These are phyloP conservation scores for Metalampra italica DNA, from an alignment of 2,888 invertebrate genomes.

Conservation along the genomic window DNA sequence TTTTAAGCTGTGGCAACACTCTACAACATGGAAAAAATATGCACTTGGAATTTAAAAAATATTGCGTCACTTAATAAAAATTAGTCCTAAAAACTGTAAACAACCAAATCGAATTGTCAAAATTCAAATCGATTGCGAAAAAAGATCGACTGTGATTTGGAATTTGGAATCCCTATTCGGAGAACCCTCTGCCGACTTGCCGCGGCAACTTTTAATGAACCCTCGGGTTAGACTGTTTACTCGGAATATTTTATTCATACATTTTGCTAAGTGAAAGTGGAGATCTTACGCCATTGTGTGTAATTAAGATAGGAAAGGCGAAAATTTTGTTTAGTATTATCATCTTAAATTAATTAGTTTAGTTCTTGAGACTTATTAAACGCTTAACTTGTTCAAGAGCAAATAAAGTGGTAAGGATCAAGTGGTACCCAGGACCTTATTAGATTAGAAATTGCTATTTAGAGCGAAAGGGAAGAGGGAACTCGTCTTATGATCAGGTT, in stretches of 20 bases:
- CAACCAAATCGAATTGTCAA: too few species aligned
- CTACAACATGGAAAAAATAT: too few species aligned
- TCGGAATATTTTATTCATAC: constrained; percentile 8
- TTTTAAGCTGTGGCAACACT: too few species aligned
- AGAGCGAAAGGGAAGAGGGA: too few species aligned
- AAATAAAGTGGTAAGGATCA: background rate
- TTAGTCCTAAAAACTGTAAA: too few species aligned
- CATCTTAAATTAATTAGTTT: background rate
- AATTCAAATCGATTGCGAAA: too few species aligned
- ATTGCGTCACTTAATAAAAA: too few species aligned
- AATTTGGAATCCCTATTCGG: too few species aligned
- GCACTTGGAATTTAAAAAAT: too few species aligned
- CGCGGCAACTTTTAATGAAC: constrained; percentile 22
- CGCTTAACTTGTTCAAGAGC: background rate
- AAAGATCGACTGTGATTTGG: too few species aligned
- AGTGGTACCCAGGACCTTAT: background rate
- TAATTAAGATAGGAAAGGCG: background rate
- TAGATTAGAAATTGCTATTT: too few species aligned
- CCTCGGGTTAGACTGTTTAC: constrained; percentile 10
- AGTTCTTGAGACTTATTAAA: background rate
- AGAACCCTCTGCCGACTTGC: background rate
- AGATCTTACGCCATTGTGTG: background rate
- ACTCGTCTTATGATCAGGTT: too few species aligned
- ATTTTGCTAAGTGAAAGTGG: constrained; percentile 13
- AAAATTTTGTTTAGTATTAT: background rate